Base-by-base conservation (phyloP, 1,140 invertebrate species). In the Argopecten irradians region DNA sequence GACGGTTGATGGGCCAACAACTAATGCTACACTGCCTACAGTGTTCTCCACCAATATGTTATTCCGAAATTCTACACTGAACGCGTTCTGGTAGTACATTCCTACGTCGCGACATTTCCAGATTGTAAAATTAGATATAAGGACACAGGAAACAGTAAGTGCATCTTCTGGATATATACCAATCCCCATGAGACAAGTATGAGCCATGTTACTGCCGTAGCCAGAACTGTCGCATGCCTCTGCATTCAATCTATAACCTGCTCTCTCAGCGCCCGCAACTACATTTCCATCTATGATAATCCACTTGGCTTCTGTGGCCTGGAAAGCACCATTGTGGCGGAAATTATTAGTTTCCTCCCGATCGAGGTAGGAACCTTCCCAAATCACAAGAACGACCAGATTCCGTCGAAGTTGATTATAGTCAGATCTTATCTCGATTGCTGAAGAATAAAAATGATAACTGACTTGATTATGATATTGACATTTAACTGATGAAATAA, bases 231-330 rank as follows among this genome's bases (percentile, higher is more conserved):
- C 35, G 83, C 93, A 94, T 1, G 85, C 16, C 82, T 93, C 91
- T 8, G 92, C 92, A 32, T 41, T 55, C 1, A 92, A 34, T 28
- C 87, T 88, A 82, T 91, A 92, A 9, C 89, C 93, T 16, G 89
- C 46, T 16, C 94, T 85, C 84, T 95, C 93, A 16, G 92, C 85
- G 32, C 94, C 94, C 19, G 93, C 92, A 16, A 94, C 93, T 28
- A 90, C 87, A 88, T 95, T 95, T 28, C 89, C 87, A n/a, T 82
- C 46, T 8, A 95, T 34, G 13, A 92, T 82, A 11, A 94, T 82
- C 16, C 91, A 85, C 0, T 86, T 90, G 34, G 92, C 93, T 28
- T 91, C 41, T 0, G 91, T 43, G 11, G 91, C 90, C 28, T 93
- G 90, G 1, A 95, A 91, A 14, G 90, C 91, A 8, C 92, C 93